Evolutionary conservation across 2,797 vertebrate species (phyloP), one percentile per base, ranked within the genome.

Genomic region (Pseudomugil gertrudae): DNA sequence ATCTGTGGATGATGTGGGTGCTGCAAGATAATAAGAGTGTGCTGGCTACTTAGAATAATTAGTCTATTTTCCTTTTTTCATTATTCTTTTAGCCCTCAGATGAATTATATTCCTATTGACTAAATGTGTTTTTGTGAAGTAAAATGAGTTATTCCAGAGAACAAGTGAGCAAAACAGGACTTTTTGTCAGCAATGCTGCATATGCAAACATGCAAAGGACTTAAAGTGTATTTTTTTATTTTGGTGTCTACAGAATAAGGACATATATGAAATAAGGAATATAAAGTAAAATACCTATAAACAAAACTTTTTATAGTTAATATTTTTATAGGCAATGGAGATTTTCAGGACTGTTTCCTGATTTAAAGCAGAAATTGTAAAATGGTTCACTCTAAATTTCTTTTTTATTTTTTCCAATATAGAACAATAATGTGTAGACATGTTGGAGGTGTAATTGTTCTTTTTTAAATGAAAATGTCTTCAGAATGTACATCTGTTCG

Each of bases 401-500:
- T 8, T 62, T 26, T 52, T 26, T 66, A 11, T 27, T 54, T 26
- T 47, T 19, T 40, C 7, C 19, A 5, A 5, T 43, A 24, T 58
- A 15, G 33, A 36, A 52, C 9, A 68, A 38, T 61, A 30, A 50
- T 6, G n/a, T 59, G 26, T 19, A 50, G 32, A 50, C 38, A 3
- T 57, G 17, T 1, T 35, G 38, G 60, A 51, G 32, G 0, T 54
- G 40, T 38, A 27, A 5, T 13, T 48, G 19, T 48, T 48, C 21
- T 30, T 23, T 33, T 23, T 27, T 15, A 15, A 24, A 48, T n/a
- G 47, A 19, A 40, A 33, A 66, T 53, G 15, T n/a, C 47, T 33
- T 57, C 27, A 32, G 27, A 43, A 54, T 47, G 21, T 19, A 51
- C 45, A 69, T 72, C 10, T 26, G 24, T 29, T 19, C 45, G 38